These are phyloP conservation scores for Campylomormyrus tamandua DNA, from an alignment of 2,113 vertebrate species.

Conservation along the genomic window DNA sequence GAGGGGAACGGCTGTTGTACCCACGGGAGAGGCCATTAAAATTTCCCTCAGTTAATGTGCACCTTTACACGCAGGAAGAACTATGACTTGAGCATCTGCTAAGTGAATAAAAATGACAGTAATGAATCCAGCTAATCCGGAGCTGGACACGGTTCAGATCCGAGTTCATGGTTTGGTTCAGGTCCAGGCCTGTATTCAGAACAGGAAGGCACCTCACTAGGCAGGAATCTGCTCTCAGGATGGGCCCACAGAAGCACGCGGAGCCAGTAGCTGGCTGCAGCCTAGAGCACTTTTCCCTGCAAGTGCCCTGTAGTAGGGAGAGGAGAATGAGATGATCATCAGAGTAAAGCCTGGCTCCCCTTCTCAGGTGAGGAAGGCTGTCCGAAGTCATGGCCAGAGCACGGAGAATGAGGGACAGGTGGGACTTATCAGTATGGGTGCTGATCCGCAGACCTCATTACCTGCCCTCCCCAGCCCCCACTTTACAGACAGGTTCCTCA, in stretches of 20 bases:
- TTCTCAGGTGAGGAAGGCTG: neutral
- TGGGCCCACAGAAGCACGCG: neutral
- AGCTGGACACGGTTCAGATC: neutral
- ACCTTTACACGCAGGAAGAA: neutral
- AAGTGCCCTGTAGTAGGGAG: neutral
- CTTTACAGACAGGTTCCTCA: neutral
- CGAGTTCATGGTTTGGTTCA: neutral
- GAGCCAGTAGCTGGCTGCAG: neutral
- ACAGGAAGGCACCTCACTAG: neutral
- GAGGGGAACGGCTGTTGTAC: slow-evolving; percentile 3
- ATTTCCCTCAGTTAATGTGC: neutral
- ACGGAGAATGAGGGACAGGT: neutral
- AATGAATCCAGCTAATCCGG: neutral
- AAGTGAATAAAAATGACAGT: slow-evolving; percentile 4
- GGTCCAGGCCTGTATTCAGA: neutral
- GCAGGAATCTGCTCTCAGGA: neutral
- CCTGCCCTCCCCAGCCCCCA: neutral
- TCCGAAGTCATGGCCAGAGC: neutral
- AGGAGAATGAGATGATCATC: neutral
- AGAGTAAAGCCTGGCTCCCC: neutral
- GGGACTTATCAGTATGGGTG: neutral
- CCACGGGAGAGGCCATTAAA: neutral
- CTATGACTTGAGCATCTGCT: neutral
- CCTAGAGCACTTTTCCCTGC: neutral
- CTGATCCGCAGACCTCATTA: neutral